Base-by-base conservation (phyloP, 1,140 invertebrate genomes). In the Saccostrea echinata region DNA sequence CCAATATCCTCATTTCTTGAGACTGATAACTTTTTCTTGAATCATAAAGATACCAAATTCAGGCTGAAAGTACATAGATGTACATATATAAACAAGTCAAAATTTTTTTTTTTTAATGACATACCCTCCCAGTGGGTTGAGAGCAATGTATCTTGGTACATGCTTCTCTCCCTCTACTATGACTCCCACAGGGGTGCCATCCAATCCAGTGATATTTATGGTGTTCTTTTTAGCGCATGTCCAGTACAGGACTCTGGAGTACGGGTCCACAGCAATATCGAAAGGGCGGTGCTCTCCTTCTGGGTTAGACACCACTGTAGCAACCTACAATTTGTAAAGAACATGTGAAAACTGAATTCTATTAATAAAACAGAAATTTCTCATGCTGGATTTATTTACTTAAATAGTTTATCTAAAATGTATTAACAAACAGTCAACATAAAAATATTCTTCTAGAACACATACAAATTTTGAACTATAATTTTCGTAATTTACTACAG, bases 211-310 rank as follows among this genome's bases (percentile, higher is more conserved):
- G 0, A 98, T 97, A 94, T 98, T 98, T 52, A 99, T 98, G 0
- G 97, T 97, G 93, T 99, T 97, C 30, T 97, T 97, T 43, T 96
- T 95, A 0, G 96, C 95, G 92, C 97, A 98, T 0, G 97, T 97
- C 98, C 98, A 99, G 95, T 98, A 99, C 0, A 99, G 93, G 0
- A 97, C 94, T 35, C 97, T 95, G 0, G 97, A 97, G 43, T 97
- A 96, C 0, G 97, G 96, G 94, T 99, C 98, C 8, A 99, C 95
- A 0, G 97, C 98, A 88, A 99, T 96, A 94, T 98, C 98, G 93
- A 96, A 97, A 0, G 97, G 97, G 91, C 96, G 93, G 80, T 85
- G 43, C 52, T 90, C 16, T 76, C 87, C 71, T 91, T 92, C 13
- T 86, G 96, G 96, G 91, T 95, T 95, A 90, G 92, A 84, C 1